phyloP scores from a whole-genome alignment of 2,113 vertebrate species.

The Vulpes ferrilata region DNA sequence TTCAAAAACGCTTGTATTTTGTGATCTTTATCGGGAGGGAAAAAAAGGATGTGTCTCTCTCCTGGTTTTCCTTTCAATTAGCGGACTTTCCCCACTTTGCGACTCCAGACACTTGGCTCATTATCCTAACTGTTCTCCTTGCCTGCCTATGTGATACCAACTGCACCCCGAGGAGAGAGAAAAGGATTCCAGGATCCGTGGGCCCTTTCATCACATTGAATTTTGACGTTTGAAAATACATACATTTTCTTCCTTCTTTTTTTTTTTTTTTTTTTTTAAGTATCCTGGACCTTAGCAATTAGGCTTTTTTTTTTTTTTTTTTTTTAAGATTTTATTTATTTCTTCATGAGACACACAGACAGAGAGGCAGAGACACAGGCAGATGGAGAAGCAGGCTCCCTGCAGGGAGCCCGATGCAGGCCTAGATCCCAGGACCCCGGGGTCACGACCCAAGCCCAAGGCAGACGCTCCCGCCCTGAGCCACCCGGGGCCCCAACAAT shows the following conservation, averaged over 20 bases:
- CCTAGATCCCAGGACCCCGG: no score
- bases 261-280: not conserved
- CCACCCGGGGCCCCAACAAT: not conserved
- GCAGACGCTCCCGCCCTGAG: no score
- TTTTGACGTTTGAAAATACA: constrained; percentile 34
- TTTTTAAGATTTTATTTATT: no score
- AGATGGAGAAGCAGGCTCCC: no score
- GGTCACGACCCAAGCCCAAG: no score
- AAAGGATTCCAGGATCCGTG: not conserved
- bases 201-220: not conserved
- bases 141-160: not conserved
- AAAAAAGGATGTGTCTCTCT: not conserved
- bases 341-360: no score
- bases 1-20: not conserved
- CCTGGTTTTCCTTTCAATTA: constrained; percentile 1
- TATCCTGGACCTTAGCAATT: not conserved
- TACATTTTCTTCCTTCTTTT: not conserved
- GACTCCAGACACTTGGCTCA: not conserved
- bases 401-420: no score
- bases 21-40: not conserved
- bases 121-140: constrained; percentile 14
- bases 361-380: no score
- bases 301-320: not conserved
- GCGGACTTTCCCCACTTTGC: not conserved
- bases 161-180: not conserved